Evolutionary conservation across 2,113 vertebrate species (phyloP).

Genomic region (Oncorhynchus kisutch): DNA sequence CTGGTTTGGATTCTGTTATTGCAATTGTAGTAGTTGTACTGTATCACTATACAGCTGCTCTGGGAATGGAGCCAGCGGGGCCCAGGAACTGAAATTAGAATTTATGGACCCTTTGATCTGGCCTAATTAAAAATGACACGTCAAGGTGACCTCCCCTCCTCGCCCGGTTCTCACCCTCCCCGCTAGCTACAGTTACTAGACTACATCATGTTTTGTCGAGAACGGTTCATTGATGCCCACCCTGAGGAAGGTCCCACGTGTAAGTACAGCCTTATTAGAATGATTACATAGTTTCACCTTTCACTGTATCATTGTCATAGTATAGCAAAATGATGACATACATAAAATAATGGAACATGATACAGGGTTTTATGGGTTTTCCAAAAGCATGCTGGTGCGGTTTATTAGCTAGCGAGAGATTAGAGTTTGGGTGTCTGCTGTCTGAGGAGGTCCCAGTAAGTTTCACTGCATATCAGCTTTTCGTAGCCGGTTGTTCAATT

Average conservation of each 20-base stretch:
- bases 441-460: too few relatives aligned
- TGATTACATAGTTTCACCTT: neutral
- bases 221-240: neutral
- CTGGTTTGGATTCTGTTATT: conserved; percentile 33
- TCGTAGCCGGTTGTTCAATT: too few relatives aligned
- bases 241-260: neutral
- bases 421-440: neutral
- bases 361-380: neutral
- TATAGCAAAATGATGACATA: neutral
- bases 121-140: conserved; percentile 47
- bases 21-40: conserved; percentile 42
- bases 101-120: conserved; percentile 47
- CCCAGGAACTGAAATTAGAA: conserved; percentile 46
- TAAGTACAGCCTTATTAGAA: neutral
- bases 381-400: neutral
- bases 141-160: conserved; percentile 28
- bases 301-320: neutral
- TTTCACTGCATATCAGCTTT: too few relatives aligned
- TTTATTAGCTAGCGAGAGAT: neutral
- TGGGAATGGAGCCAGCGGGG: conserved; percentile 2
- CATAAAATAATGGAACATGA: neutral
- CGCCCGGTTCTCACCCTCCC: neutral
- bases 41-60: conserved; percentile 28
- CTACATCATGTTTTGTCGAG: conserved; percentile 16
- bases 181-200: conserved; percentile 16